These are phyloP conservation scores for Paguma larvata DNA, from an alignment of 2,797 vertebrate species.

Conservation along the genomic window DNA sequence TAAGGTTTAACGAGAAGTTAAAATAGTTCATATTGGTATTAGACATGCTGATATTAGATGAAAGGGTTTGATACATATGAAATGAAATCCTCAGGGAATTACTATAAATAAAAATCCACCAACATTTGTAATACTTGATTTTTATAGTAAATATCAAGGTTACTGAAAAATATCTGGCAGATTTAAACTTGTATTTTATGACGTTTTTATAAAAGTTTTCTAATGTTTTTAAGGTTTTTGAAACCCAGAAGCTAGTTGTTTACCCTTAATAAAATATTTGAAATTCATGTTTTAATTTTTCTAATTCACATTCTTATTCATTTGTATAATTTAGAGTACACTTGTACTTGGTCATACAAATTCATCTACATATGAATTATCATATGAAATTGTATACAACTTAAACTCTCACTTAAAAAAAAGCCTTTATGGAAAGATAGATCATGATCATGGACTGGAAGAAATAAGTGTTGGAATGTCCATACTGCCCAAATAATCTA, in stretches of 20 bases:
- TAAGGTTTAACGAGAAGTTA: conserved; percentile 21
- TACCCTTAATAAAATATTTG: conserved; percentile 35
- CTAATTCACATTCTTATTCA: background rate
- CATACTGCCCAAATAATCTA: background rate
- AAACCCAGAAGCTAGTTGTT: conserved; percentile 17
- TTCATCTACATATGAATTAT: background rate
- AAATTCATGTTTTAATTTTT: conserved; percentile 41
- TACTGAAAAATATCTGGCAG: background rate
- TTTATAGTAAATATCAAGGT: conserved; percentile 54
- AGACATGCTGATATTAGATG: background rate
- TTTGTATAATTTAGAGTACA: conserved; percentile 21
- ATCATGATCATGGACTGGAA: background rate
- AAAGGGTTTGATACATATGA: background rate
- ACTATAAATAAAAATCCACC: conserved; percentile 11
- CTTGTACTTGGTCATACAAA: background rate
- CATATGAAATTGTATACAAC: background rate
- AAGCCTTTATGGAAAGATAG: background rate
- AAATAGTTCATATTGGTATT: conserved; percentile 23
- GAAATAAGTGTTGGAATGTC: background rate
- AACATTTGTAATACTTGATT: conserved; percentile 22
- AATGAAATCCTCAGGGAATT: conserved; percentile 81
- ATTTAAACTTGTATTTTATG: conserved; percentile 55
- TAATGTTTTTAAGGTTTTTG: conserved; percentile 58
- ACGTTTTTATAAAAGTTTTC: conserved; percentile 26
- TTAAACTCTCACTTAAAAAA: background rate